These are phyloP conservation scores for Petrolisthes cinctipes DNA, from an alignment of 2,888 invertebrate genomes.

Conservation along the genomic window DNA sequence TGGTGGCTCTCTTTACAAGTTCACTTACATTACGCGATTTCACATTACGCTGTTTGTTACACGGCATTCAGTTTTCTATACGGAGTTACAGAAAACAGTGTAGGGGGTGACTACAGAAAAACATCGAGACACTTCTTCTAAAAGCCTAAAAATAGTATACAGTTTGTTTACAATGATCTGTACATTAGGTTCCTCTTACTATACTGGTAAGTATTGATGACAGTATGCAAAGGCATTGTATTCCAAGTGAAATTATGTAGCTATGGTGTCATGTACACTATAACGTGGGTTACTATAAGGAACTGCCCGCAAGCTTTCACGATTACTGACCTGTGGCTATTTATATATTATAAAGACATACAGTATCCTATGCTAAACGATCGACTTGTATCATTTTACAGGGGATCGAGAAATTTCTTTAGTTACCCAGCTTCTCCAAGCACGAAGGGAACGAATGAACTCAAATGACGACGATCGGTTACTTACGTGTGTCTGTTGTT, in stretches of 20 bases:
- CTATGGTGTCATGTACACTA: not conserved
- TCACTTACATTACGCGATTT: too few species aligned
- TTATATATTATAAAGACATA: slow-evolving; percentile 31
- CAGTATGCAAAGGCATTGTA: not conserved
- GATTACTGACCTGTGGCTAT: slow-evolving; percentile 10
- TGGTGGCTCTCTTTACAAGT: too few species aligned
- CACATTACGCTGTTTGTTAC: too few species aligned
- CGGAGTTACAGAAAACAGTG: too few species aligned
- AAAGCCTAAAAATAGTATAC: slow-evolving; percentile 5
- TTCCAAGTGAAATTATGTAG: not conserved
- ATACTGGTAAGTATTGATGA: not conserved
- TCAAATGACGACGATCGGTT: not conserved
- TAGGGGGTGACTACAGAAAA: not conserved
- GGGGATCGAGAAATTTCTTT: slow-evolving; percentile 18
- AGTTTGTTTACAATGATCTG: slow-evolving; percentile 7
- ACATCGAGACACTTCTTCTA: not conserved
- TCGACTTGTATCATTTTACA: slow-evolving; percentile 17
- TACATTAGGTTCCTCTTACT: not conserved
- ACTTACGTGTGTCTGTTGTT: not conserved
- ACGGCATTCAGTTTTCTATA: too few species aligned
- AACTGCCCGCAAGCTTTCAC: slow-evolving; percentile 15
- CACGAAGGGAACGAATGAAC: slow-evolving; percentile 36
- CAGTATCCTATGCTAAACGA: not conserved
- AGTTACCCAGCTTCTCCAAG: slow-evolving; percentile 39
- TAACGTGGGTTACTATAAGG: not conserved